Evolutionary conservation across 2,888 invertebrate genomes (phyloP).

Genomic region (Eristalinus sepulchralis): DNA sequence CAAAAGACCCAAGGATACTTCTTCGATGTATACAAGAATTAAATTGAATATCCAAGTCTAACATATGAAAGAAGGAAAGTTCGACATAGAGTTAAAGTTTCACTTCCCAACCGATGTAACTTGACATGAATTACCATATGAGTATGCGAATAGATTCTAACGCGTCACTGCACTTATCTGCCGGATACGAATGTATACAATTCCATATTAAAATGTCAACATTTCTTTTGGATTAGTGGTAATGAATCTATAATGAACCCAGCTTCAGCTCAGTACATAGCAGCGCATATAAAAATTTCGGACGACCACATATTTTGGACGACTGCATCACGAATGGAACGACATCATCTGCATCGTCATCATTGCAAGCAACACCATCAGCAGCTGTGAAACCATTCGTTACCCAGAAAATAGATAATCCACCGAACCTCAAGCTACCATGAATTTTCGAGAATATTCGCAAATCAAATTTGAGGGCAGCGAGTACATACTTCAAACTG

Average conservation of each 20-base stretch:
- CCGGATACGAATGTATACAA: not conserved
- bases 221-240: not conserved
- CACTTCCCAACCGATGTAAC: no score
- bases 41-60: no score
- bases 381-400: slow-evolving; percentile 30
- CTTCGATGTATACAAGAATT: no score
- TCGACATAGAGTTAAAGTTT: no score
- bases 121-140: no score
- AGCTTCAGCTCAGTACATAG: not conserved
- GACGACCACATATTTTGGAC: not conserved
- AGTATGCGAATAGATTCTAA: no score
- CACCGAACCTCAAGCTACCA: slow-evolving; percentile 9
- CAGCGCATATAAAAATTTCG: not conserved
- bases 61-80: no score
- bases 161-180: no score
- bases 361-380: not conserved
- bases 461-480: slow-evolving; percentile 40
- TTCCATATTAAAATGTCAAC: not conserved
- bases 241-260: not conserved
- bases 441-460: slow-evolving; percentile 36
- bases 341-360: not conserved
- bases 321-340: not conserved
- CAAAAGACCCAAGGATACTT: no score
- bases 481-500: not conserved
- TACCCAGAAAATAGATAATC: slow-evolving; percentile 20